Evolutionary conservation across 2,888 invertebrate species (phyloP).

Genomic region (Sarcophaga rosellei): DNA sequence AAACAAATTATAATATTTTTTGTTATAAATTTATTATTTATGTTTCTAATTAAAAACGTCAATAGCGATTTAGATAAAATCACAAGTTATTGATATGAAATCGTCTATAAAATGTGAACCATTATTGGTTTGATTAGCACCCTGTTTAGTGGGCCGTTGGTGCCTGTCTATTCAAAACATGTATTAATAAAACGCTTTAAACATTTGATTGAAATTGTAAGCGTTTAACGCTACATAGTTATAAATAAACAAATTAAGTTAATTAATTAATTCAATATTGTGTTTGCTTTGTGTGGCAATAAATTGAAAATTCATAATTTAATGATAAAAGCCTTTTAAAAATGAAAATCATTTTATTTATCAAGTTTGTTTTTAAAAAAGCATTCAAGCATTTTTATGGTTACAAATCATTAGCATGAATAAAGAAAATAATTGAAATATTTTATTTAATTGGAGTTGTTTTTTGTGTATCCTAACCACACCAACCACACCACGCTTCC

Average conservation of each 20-base stretch:
- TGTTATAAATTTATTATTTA: constrained; percentile 1
- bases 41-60: constrained; percentile 12
- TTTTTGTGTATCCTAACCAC: no score
- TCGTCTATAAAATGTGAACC: constrained; percentile 27
- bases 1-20: neutral
- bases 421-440: neutral
- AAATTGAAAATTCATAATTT: constrained; percentile 2
- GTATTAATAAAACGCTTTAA: constrained; percentile 32
- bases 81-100: constrained; percentile 40
- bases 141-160: neutral
- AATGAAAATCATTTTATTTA: neutral
- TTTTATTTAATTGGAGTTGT: neutral
- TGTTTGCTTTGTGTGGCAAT: neutral
- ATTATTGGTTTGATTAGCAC: constrained; percentile 36
- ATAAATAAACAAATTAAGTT: neutral
- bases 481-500: no score
- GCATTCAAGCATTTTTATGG: constrained; percentile 1
- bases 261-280: constrained; percentile 21
- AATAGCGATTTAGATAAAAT: constrained; percentile 13
- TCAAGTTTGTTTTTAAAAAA: neutral
- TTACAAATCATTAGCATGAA: constrained; percentile 2
- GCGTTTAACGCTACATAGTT: neutral
- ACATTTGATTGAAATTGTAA: constrained; percentile 15
- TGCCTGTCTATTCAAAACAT: constrained; percentile 1
- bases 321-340: constrained; percentile 17